Conservation (phyloP, 2,888 invertebrate species). For the Rhimphoctona megacephalus region DNA sequence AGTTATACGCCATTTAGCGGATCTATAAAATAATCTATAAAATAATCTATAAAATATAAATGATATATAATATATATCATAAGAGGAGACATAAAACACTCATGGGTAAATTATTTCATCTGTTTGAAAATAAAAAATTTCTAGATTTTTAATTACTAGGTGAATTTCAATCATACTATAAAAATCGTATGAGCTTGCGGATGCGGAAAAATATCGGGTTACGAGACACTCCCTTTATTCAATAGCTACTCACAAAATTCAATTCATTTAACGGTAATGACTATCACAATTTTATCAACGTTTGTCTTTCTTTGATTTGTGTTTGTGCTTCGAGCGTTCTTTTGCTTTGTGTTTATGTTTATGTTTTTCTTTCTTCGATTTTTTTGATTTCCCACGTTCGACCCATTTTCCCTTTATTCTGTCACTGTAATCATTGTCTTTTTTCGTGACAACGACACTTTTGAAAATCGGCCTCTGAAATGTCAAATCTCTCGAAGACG, state of each 20-base stretch:
- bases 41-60: no score
- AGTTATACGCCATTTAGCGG: no score
- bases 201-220: not conserved
- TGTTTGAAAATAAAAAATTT: no score
- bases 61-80: no score
- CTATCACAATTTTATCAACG: conserved; percentile 55
- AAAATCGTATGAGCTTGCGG: not conserved
- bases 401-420: conserved; percentile 77
- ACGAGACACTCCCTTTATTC: not conserved
- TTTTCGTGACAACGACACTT: conserved; percentile 75
- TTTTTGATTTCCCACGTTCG: conserved; percentile 75
- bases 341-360: conserved; percentile 81
- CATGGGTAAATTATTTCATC: no score
- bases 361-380: conserved; percentile 81
- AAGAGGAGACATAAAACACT: no score
- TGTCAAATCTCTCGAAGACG: conserved; percentile 50
- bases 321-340: conserved; percentile 78
- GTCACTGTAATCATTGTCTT: conserved; percentile 47
- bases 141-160: no score
- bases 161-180: no score
- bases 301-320: conserved; percentile 80
- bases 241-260: not conserved
- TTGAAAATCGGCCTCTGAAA: conserved; percentile 74
- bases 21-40: no score
- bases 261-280: not conserved